Evolutionary conservation across 2,113 vertebrate genomes (phyloP), one percentile per base, ranked within the genome.

Genomic region (Cathartes aura): DNA sequence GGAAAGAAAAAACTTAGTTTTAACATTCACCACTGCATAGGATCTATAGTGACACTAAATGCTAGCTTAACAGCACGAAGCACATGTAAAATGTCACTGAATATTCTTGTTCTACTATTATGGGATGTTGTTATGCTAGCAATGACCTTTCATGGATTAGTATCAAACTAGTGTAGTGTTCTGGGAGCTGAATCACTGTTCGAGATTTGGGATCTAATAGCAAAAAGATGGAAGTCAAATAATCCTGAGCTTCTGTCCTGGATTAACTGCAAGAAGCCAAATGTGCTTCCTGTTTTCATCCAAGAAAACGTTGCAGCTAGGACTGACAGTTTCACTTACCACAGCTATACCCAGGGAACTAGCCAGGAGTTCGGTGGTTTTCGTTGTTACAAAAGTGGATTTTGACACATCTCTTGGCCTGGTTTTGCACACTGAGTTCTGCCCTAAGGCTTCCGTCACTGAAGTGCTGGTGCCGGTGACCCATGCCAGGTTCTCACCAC

Each of bases 91-190:
- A 92, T 79, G 52, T 43, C 83, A 94, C 43, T 75, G 63, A 91
- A 89, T 74, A 64, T 81, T 82, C 76, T 63, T 81, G 70, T 87
- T 81, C 76, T 81, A 30, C 23, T 67, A 11, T 55, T 74, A 38
- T 1, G 1, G 56, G 47, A 52, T 71, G 75, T 36, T 87, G 76
- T 78, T 95, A 78, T n/a, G 47, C 68, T 58, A 94, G 52, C 64
- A 72, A 14, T 93, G 94, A 97, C 91, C 93, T 96, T 94, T 94
- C 81, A 48, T 1, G 2, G 56, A 75, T 91, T 87, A 72, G 32
- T 68, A 85, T 48, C 76, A 82, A 89, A 93, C 89, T 78, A 91
- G 11, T 22, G 32, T 30, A 50, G 38, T 34, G 82, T 62, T 73
- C 79, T 83, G 71, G 63, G 79, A 93, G 81, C 64, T 89, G 72